Conservation (phyloP, 2,888 invertebrate genomes). For the Dinocampus coccinellae region DNA sequence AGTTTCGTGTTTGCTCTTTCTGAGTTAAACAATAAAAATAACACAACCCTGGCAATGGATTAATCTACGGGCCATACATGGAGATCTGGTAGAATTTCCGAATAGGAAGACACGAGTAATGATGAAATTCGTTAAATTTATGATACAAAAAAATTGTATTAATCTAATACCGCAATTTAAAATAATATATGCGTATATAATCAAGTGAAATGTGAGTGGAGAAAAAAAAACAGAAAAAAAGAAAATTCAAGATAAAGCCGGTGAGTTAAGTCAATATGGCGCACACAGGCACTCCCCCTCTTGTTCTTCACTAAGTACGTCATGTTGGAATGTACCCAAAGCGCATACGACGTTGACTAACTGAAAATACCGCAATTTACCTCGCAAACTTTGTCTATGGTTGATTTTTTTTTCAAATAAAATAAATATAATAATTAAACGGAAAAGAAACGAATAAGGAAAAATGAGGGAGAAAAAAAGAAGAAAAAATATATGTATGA, state of each 20-base stretch:
- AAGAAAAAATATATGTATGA: background rate
- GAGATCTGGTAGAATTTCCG: conserved; percentile 40
- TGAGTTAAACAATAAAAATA: background rate
- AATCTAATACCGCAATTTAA: background rate
- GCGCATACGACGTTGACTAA: background rate
- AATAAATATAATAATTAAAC: no score
- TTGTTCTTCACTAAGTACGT: conserved; percentile 43
- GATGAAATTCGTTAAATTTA: background rate
- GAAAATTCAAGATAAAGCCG: conserved; percentile 40
- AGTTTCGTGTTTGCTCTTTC: background rate
- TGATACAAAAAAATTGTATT: background rate
- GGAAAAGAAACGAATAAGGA: background rate
- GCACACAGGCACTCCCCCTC: conserved; percentile 44
- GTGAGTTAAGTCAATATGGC: conserved; percentile 47
- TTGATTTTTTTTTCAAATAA: background rate
- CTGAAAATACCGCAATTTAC: background rate
- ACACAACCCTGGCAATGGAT: conserved; percentile 40
- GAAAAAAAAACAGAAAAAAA: background rate
- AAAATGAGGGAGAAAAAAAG: background rate
- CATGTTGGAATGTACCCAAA: conserved; percentile 23
- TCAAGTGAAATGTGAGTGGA: background rate
- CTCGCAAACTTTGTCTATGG: background rate
- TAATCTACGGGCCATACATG: conserved; percentile 41
- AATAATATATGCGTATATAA: background rate
- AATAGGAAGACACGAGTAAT: conserved; percentile 18